Base-by-base conservation (phyloP, 1,140 invertebrate species). In the Tetramorium alpestre region DNA sequence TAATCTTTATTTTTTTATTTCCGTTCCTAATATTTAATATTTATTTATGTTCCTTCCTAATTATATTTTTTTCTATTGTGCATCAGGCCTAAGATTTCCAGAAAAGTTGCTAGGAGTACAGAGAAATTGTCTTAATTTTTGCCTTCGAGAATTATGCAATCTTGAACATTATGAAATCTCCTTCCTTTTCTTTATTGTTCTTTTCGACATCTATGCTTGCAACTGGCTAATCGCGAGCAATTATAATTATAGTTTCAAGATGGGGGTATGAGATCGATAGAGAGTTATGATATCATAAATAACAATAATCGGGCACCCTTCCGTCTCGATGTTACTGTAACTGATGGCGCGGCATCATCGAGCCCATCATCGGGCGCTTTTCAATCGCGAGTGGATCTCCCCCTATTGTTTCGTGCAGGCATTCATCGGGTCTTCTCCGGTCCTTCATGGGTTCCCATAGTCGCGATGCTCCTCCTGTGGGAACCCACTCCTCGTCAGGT, bases 381-480 rank as follows among this genome's bases (percentile, higher is more conserved):
- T 93, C 92, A 93, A 93, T 94, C 90, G 89, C 47, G 88, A 91
- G 86, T 82, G 54, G 28, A 49, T 49, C 69, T 77, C 84, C 25
- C 85, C 84, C 85, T 85, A 92, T 94, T 94, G 91, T 94, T 92
- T 93, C 88, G 60, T 25, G 72, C 77, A 90, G 73, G 84, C 89
- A 93, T 92, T 92, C 87, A 89, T 33, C 85, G 77, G 87, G 88
- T 88, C 67, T 89, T 85, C 75, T 64, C 58, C 65, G 76, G 54
- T 85, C 85, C 65, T 78, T 77, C 85, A 78, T 87, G 56, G 90
- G 92, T 94, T 94, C 92, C 92, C 93, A 94, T 92, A 93, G 92
- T 87, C 86, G 84, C 88, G 11, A 69, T 58, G 90, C 86, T 94
- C 93, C 86, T 94, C 93, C 92, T 93, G 94, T 94, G 94, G 93